These are phyloP conservation scores for Aptenodytes patagonicus DNA, from an alignment of 2,113 vertebrate genomes.

Conservation along the genomic window DNA sequence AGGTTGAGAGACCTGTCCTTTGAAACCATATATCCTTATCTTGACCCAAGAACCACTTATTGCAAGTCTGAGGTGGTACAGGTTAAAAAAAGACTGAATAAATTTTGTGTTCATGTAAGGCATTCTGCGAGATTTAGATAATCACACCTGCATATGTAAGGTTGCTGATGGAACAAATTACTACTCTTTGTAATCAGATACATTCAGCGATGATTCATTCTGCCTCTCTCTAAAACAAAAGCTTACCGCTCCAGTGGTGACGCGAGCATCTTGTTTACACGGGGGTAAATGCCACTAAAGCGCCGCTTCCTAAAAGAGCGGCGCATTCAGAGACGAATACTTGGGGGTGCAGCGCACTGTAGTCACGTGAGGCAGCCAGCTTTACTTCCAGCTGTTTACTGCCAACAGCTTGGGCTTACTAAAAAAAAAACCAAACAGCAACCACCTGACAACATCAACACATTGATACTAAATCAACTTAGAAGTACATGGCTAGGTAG, in stretches of 20 bases:
- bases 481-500: not conserved
- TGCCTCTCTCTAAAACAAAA: not conserved
- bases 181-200: not conserved
- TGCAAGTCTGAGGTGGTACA: not conserved
- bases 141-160: accelerated
- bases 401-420: not conserved
- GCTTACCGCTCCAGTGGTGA: not conserved
- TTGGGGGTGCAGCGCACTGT: not conserved
- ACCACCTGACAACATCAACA: not conserved
- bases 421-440: not conserved
- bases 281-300: not conserved
- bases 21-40: not conserved
- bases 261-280: accelerated
- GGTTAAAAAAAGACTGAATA: not conserved
- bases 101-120: not conserved
- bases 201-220: not conserved
- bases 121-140: not conserved
- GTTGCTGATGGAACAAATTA: not conserved
- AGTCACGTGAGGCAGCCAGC: not conserved
- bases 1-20: not conserved
- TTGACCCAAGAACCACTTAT: not conserved
- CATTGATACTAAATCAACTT: not conserved
- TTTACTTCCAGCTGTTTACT: not conserved
- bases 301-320: accelerated
- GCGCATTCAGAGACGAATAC: not conserved